Percentiles rank a stretch among this genome's conserved stretches.
phyloP scores from a whole-genome alignment of 1,140 invertebrate species.

The Caerostris extrusa region DNA sequence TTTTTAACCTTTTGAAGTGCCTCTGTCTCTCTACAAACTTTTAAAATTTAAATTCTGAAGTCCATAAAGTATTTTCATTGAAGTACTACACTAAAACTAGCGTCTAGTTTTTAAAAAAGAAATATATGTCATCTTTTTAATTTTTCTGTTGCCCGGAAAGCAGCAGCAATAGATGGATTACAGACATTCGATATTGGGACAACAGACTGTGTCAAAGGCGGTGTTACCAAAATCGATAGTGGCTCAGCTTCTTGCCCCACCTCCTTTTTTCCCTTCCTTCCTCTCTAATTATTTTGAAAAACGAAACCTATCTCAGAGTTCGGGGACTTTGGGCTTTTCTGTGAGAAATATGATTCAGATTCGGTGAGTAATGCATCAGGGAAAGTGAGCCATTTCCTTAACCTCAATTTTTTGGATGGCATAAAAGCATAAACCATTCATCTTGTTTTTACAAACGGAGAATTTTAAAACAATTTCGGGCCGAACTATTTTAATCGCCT shows the following conservation, averaged over 20 bases:
- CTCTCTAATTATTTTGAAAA: no score
- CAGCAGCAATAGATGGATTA: neutral
- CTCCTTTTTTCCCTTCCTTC: no score
- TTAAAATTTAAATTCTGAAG: no score
- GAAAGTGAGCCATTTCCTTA: neutral
- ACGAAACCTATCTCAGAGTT: neutral
- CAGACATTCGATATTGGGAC: neutral
- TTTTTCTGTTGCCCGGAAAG: neutral
- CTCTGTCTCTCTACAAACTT: no score
- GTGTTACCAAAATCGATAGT: neutral
- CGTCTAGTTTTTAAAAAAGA: neutral
- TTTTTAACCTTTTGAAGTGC: no score
- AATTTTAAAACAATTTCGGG: constrained; percentile 44
- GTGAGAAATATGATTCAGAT: constrained; percentile 17
- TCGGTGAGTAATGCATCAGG: neutral
- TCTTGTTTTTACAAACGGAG: neutral
- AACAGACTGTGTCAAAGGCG: neutral
- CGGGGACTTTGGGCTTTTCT: neutral
- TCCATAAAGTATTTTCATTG: no score
- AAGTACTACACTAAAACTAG: no score
- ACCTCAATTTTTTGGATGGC: neutral
- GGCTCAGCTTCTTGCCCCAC: neutral
- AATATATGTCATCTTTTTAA: neutral
- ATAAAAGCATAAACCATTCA: neutral
- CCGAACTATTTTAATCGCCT: constrained; percentile 4